These are phyloP conservation scores for Operophtera brumata DNA, from an alignment of 2,888 invertebrate genomes.

Conservation along the genomic window DNA sequence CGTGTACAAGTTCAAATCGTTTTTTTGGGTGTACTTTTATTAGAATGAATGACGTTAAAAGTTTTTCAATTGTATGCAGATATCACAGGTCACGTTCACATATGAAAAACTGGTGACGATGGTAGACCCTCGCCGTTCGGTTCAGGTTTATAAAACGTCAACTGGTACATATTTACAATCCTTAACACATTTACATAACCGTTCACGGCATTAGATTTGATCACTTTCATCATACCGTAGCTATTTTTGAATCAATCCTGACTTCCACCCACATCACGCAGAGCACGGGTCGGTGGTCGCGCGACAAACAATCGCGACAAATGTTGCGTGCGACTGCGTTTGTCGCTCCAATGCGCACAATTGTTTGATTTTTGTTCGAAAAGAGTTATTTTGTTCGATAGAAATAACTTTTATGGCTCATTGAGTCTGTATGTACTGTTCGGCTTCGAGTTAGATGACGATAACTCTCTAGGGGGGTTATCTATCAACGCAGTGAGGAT, in stretches of 20 bases:
- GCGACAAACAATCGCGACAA: conserved; percentile 21
- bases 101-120: no score
- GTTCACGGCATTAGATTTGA: no score
- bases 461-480: conserved; percentile 11
- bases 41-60: no score
- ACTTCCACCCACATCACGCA: not conserved
- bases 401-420: conserved; percentile 19
- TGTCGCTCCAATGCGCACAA: conserved; percentile 23
- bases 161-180: no score
- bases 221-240: no score
- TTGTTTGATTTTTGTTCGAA: conserved; percentile 30
- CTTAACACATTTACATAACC: no score
- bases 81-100: no score
- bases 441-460: conserved; percentile 18
- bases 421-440: conserved; percentile 7
- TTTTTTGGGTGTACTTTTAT: no score
- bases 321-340: conserved; percentile 30
- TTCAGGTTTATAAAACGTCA: no score
- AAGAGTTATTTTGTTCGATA: conserved; percentile 23
- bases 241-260: not conserved
- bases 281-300: conserved; percentile 8
- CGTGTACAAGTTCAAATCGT: no score
- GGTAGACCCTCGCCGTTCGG: no score
- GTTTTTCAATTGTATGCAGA: no score
- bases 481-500: not conserved